These are phyloP conservation scores for Cryptotis parvus DNA, from an alignment of 2,113 vertebrate species.

Conservation along the genomic window DNA sequence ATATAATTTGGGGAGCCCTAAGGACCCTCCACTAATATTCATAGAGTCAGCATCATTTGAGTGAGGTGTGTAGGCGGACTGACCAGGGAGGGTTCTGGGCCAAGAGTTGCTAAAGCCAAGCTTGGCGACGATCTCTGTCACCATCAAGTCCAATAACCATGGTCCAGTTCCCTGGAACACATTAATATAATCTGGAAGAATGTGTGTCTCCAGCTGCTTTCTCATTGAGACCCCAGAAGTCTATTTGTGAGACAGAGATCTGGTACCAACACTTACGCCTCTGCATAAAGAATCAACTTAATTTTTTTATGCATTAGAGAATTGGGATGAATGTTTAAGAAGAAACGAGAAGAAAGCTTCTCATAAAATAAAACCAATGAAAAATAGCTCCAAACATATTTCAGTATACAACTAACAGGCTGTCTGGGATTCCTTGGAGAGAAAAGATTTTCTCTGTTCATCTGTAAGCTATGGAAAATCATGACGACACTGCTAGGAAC, in stretches of 20 bases:
- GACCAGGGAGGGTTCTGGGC: not conserved
- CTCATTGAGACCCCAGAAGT: not conserved
- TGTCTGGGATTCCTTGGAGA: conserved; percentile 43
- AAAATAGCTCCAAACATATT: conserved; percentile 38
- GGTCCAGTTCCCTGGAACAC: not conserved
- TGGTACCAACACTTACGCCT: not conserved
- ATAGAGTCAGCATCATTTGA: not conserved
- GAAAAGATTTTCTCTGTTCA: conserved; percentile 52
- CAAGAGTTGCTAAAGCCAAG: not conserved
- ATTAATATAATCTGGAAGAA: not conserved
- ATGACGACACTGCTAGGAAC: conserved; percentile 18
- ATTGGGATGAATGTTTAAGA: conserved; percentile 61
- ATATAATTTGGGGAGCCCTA: not conserved
- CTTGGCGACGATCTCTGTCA: not conserved
- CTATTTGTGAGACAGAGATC: not conserved
- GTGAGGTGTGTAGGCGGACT: not conserved
- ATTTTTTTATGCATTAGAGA: conserved; percentile 54
- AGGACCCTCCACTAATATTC: not conserved
- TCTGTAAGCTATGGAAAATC: conserved; percentile 50
- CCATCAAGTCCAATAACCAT: not conserved
- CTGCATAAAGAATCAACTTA: conserved; percentile 55
- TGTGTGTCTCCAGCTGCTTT: not conserved
- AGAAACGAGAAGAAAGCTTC: conserved; percentile 56
- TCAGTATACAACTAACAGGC: conserved; percentile 1
- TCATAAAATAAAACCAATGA: conserved; percentile 61